These are phyloP conservation scores for Tethea ocularis DNA, from an alignment of 2,888 invertebrate species.

Conservation along the genomic window DNA sequence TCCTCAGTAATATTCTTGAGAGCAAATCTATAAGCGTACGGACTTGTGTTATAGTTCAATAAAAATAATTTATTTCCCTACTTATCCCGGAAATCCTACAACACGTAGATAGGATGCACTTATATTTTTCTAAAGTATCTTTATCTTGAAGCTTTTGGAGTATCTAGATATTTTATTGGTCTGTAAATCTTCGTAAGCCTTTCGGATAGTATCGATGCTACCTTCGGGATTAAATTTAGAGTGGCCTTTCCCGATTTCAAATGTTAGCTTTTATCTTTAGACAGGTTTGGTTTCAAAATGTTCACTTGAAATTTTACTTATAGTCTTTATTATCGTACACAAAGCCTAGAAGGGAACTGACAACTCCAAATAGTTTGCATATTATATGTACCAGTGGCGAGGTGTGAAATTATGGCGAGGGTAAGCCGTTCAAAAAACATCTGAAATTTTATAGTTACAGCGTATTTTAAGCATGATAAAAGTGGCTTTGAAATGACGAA, in stretches of 20 bases:
- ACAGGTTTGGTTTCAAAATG: background rate
- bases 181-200: background rate
- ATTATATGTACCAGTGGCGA: no score
- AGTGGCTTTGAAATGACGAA: no score
- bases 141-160: background rate
- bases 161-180: conserved; percentile 1
- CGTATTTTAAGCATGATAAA: no score
- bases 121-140: background rate
- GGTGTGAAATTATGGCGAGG: no score
- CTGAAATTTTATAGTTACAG: no score
- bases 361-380: no score
- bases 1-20: no score
- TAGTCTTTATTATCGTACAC: no score
- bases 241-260: background rate
- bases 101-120: background rate
- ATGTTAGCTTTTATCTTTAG: background rate
- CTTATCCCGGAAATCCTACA: background rate
- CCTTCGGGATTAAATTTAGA: background rate
- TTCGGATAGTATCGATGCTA: background rate
- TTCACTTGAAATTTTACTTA: no score
- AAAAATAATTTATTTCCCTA: background rate
- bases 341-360: no score
- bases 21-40: background rate
- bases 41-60: background rate
- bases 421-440: no score